These are phyloP conservation scores for Salvelinus alpinus DNA, from an alignment of 2,113 vertebrate genomes.

Conservation along the genomic window DNA sequence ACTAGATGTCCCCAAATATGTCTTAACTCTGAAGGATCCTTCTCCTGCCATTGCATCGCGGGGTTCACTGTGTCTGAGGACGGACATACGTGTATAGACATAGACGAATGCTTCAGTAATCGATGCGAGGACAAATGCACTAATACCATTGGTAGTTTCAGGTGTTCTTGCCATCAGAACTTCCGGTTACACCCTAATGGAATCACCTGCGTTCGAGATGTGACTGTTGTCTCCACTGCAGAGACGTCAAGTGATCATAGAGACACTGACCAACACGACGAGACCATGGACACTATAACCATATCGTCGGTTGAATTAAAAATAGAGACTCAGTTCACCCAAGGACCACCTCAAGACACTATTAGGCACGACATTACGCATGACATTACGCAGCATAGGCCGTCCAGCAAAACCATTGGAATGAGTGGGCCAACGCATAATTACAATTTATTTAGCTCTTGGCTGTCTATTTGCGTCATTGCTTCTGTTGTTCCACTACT, in stretches of 20 bases:
- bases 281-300: constrained; percentile 20
- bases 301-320: constrained; percentile 19
- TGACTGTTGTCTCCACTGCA: neutral
- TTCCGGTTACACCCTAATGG: constrained; percentile 40
- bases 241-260: neutral
- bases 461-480: constrained; percentile 61
- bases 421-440: neutral
- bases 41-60: constrained; percentile 61
- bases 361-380: too few relatives aligned
- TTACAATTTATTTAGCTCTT: constrained; percentile 9
- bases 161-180: constrained; percentile 44
- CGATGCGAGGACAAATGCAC: constrained; percentile 58
- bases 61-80: constrained; percentile 58
- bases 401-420: constrained; percentile 22
- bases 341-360: too few relatives aligned
- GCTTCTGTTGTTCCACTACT: constrained; percentile 64
- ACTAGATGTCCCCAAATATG: constrained; percentile 62
- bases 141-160: constrained; percentile 65
- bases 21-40: constrained; percentile 64
- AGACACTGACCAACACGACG: neutral
- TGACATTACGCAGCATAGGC: neutral
- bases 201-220: constrained; percentile 23
- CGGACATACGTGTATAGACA: constrained; percentile 53
- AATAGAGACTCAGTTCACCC: too few relatives aligned
- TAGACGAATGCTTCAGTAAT: constrained; percentile 57